Base-by-base conservation (phyloP, 2,797 vertebrate species). In the Coreius guichenoti region DNA sequence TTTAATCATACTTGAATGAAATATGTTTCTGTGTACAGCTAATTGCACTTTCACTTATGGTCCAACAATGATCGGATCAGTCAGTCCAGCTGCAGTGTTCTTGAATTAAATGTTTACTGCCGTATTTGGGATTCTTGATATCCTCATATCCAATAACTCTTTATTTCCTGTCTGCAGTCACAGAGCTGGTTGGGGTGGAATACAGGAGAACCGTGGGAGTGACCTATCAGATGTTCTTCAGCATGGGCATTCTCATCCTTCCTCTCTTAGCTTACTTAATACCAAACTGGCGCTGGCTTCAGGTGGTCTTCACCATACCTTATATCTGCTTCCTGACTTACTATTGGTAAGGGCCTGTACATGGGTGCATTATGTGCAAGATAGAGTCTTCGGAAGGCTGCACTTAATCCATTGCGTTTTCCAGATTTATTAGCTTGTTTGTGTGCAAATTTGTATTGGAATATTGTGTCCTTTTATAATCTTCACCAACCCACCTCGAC, bases 221-320 rank as follows among this genome's bases (percentile, higher is more conserved):
- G 0, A 69, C 96, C 49, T 97, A 97, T 90, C 98, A 99, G 93
- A 96, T 98, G 87, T 95, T 97, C 93, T 99, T 98, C 94, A 99
- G 97, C 1, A 61, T 98, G 3, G 98, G 98, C 69, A 91, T 98
- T 90, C 96, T 99, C 87, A 75, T 98, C 86, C 96, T 99, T 49
- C 96, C 98, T 80, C 96, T 97, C 91, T 94, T 98, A 47, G 97
- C 98, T 14, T 99, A 99, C 91, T 94, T 95, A 86, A 94, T 97
- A 91, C 93, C 95, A 5, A 96, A 93, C 70, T 99, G 98, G 98
- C 96, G 97, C 85, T 97, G 97, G 92, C 91, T 99, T 80, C 97
- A 99, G 90, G 93, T 99, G 31, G 95, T 93, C 91, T 95, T 98
- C 89, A 96, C 96, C 1, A 89, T 94, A 65, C 98, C 98, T 79